phyloP scores from a whole-genome alignment of 2,797 vertebrate species.

The Crenichthys baileyi region DNA sequence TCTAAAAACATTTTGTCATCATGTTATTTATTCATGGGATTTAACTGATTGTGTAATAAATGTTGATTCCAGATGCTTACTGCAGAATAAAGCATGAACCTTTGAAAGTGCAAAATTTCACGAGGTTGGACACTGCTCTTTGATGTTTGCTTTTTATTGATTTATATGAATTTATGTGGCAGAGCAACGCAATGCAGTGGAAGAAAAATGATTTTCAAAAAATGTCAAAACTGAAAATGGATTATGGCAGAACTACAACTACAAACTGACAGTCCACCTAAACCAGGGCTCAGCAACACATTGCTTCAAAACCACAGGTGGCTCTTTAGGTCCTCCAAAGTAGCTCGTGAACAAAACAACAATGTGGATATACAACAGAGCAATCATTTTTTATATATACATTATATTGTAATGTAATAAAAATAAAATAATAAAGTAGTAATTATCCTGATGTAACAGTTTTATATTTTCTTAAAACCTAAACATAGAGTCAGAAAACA shows the following conservation, averaged over 20 bases:
- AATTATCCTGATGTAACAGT: not conserved
- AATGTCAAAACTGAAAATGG: not conserved
- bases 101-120: conserved; percentile 46
- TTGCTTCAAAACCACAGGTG: not conserved
- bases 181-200: not conserved
- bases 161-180: not conserved
- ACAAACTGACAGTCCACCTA: not conserved
- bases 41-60: conserved; percentile 7
- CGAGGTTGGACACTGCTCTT: conserved; percentile 54
- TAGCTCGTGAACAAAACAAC: not conserved
- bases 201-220: not conserved
- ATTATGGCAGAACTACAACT: no score
- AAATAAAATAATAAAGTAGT: not conserved
- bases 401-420: no score
- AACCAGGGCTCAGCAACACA: not conserved
- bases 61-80: conserved; percentile 28
- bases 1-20: conserved; percentile 41
- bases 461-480: not conserved
- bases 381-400: not conserved
- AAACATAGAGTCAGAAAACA: no score
- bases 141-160: conserved; percentile 51
- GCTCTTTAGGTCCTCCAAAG: not conserved
- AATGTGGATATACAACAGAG: not conserved
- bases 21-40: conserved; percentile 28
- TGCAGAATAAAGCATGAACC: conserved; percentile 36